Evolutionary conservation across 2,888 invertebrate species (phyloP).

Genomic region (Perithous albicinctus): DNA sequence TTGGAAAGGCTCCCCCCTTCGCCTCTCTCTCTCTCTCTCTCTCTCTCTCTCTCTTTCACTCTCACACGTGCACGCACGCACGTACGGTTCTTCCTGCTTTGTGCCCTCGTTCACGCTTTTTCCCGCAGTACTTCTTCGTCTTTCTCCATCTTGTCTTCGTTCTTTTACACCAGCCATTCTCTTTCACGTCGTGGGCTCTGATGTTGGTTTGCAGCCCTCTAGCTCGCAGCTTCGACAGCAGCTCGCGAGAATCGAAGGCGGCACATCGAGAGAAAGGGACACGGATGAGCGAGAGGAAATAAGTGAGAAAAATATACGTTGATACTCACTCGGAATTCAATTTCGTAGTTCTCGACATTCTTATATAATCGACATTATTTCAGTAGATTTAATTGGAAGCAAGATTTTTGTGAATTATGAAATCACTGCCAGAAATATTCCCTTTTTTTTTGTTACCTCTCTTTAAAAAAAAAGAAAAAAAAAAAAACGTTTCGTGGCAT

Average conservation of each 20-base stretch:
- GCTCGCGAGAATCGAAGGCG: slow-evolving; percentile 46
- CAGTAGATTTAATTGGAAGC: slow-evolving; percentile 75
- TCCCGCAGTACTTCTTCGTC: slow-evolving; percentile 52
- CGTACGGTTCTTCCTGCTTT: slow-evolving; percentile 59
- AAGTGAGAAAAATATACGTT: slow-evolving; percentile 32
- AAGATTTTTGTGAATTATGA: background rate
- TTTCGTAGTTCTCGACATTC: slow-evolving; percentile 70
- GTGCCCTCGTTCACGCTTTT: slow-evolving; percentile 68
- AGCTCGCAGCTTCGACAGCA: slow-evolving; percentile 3
- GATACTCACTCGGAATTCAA: slow-evolving; percentile 35
- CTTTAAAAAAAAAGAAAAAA: too few species aligned
- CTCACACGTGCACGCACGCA: slow-evolving; percentile 15
- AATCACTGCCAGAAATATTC: background rate
- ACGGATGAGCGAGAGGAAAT: slow-evolving; percentile 45
- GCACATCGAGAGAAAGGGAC: slow-evolving; percentile 54
- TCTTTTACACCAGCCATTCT: slow-evolving; percentile 66
- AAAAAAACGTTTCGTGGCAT: background rate
- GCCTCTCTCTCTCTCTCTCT: too few species aligned
- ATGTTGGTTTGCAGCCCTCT: slow-evolving; percentile 55
- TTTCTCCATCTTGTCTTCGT: slow-evolving; percentile 20
- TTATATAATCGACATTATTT: slow-evolving; percentile 84
- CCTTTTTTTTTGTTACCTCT: background rate
- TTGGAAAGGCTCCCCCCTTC: slow-evolving; percentile 73
- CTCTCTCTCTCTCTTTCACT: slow-evolving; percentile 63
- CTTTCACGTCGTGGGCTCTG: slow-evolving; percentile 73